phyloP scores from a whole-genome alignment of 2,888 invertebrate species.

The Phalera bucephala region DNA sequence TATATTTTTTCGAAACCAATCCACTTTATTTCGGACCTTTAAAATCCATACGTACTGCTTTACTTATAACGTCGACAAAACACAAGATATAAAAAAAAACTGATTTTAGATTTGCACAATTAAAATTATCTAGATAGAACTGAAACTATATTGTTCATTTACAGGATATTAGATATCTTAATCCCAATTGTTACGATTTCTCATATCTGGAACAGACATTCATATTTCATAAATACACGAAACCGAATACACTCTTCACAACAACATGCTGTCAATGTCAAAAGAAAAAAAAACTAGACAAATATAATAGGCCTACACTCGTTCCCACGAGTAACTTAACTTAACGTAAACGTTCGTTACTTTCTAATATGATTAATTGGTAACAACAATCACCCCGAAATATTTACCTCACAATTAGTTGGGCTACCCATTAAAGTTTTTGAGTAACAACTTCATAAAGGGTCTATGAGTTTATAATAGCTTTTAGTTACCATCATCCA shows the following conservation, averaged over 20 bases:
- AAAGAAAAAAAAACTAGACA: slow-evolving; percentile 11
- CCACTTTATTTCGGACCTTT: no score
- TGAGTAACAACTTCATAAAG: no score
- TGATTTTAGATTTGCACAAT: no score
- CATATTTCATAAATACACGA: background rate
- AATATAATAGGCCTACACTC: slow-evolving; percentile 6
- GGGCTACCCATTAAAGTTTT: no score
- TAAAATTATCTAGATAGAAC: no score
- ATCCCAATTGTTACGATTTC: slow-evolving; percentile 10
- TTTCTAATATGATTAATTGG: slow-evolving; percentile 28
- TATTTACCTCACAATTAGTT: background rate
- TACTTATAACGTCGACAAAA: no score
- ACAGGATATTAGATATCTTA: slow-evolving; percentile 1
- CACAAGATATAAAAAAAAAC: no score
- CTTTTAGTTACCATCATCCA: no score
- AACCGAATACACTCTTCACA: slow-evolving; percentile 9
- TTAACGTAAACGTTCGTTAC: slow-evolving; percentile 16
- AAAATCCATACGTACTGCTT: no score
- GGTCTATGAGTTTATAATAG: no score
- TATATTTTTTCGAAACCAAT: no score
- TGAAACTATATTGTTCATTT: background rate
- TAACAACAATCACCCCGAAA: background rate
- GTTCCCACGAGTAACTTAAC: slow-evolving; percentile 16
- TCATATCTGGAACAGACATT: slow-evolving; percentile 10
- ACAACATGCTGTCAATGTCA: slow-evolving; percentile 15